Base-by-base conservation (phyloP, 2,113 vertebrate genomes). In the Periophthalmodon schlosseri region DNA sequence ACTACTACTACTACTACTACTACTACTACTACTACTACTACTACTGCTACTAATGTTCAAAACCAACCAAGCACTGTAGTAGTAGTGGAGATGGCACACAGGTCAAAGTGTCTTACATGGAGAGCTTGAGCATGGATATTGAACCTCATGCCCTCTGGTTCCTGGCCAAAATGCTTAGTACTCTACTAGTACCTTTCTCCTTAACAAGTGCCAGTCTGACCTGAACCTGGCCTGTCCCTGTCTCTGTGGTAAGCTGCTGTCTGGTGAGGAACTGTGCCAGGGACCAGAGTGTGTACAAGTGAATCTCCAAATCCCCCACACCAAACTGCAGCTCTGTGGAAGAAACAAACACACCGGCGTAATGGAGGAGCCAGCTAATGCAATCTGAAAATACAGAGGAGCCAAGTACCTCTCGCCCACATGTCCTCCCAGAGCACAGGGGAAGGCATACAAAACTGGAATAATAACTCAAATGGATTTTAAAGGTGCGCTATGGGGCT, bases 381-480 rank as follows among this genome's bases (percentile, higher is more conserved):
- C 94, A 69, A 67, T 67, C 57, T 66, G 76, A 70, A 65, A 71
- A 58, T 61, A 52, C 0, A 94, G 94, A 57, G 80, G 85, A 74
- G 75, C 60, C 72, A 77, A 63, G 28, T 9, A 63, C 60, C 60
- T 7, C 13, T 15, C 60, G 28, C 78, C 74, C 57, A 54, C 74
- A 10, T 56, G 52, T 56, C 16, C 49, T 52, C 49, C 46, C 49
- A 52, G 16, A 52, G 16, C 49, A 15, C 49, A 50, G 49, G 16
- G 49, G 49, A 50, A 50, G 49, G 49, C 46, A 14, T 2, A 14
- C 44, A 6, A 7, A 52, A 44, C 39, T 9, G 7, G 8, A 10
- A 44, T 44, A 28, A 28, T 28, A 28, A 1, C 28, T 28, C 28
- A 28, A 1, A 28, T 28, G 28, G 28, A 28, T 28, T 28, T 28